A percentile compares a stretch with the other conserved stretches of the same genome.
phyloP scores from a whole-genome alignment of 1,140 invertebrate genomes.

The Musca domestica region DNA sequence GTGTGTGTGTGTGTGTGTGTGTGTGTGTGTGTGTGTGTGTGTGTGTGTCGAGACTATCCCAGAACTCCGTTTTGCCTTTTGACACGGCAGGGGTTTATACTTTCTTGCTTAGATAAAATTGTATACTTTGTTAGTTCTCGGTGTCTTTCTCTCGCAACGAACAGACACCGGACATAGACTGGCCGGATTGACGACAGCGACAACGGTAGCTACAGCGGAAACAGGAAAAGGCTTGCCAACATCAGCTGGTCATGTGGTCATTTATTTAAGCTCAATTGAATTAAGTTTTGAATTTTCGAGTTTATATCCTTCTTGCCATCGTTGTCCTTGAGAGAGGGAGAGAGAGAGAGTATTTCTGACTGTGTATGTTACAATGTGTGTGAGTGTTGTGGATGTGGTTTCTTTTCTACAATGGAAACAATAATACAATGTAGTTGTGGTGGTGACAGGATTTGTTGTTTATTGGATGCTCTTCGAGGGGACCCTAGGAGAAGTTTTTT shows the following conservation, averaged over 20 bases:
- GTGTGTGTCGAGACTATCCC: not conserved
- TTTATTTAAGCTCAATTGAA: constrained; percentile 19
- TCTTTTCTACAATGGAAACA: too few species aligned
- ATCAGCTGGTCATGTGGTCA: constrained; percentile 12
- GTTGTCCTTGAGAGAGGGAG: not conserved
- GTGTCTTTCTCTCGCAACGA: not conserved
- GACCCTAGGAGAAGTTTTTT: too few species aligned
- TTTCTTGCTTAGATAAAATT: too few species aligned
- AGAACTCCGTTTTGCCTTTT: too few species aligned
- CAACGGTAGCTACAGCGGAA: not conserved
- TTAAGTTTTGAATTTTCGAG: constrained; percentile 18
- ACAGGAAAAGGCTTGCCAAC: constrained; percentile 15
- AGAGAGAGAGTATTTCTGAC: not conserved
- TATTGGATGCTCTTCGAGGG: too few species aligned
- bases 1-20: not conserved
- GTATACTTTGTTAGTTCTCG: not conserved
- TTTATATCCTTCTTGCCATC: not conserved
- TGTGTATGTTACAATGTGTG: too few species aligned
- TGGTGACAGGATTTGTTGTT: too few species aligned
- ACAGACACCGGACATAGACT: not conserved
- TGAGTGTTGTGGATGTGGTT: too few species aligned
- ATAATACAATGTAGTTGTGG: too few species aligned
- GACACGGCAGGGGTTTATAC: too few species aligned
- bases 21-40: not conserved
- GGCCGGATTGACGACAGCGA: not conserved